Percentiles rank a stretch among this genome's conserved stretches.
Conservation (phyloP, 2,888 invertebrate species). For the Tinea pellionella region DNA sequence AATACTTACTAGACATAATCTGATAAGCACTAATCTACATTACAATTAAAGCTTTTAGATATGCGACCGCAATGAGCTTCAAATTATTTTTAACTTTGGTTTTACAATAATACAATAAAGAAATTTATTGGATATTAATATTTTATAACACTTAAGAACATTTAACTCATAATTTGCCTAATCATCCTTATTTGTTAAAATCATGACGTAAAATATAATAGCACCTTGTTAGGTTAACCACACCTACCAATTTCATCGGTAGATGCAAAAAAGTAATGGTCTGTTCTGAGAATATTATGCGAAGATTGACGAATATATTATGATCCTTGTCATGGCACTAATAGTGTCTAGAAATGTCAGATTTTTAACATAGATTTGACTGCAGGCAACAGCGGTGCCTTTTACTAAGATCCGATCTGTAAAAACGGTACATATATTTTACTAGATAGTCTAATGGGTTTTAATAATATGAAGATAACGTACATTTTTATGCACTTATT, state of each 20-base stretch:
- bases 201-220: not conserved
- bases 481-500: not conserved
- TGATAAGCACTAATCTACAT: slow-evolving; percentile 63
- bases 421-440: not conserved
- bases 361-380: slow-evolving; percentile 24
- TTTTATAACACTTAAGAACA: not conserved
- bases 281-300: not conserved
- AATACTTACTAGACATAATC: slow-evolving; percentile 54
- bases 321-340: slow-evolving; percentile 36
- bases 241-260: not conserved
- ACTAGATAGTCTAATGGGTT: not conserved
- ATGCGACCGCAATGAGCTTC: slow-evolving; percentile 23
- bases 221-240: slow-evolving; percentile 5
- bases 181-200: not conserved
- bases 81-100: not conserved
- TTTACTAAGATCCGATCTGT: slow-evolving; percentile 35
- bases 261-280: not conserved
- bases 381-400: slow-evolving; percentile 40
- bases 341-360: slow-evolving; percentile 40
- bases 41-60: slow-evolving; percentile 63
- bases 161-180: not conserved
- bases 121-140: no score
- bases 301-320: slow-evolving; percentile 3
- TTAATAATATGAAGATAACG: not conserved
- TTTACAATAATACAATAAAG: no score